These are phyloP conservation scores for Bubo blakistoni DNA, from an alignment of 2,113 vertebrate genomes.

Conservation along the genomic window DNA sequence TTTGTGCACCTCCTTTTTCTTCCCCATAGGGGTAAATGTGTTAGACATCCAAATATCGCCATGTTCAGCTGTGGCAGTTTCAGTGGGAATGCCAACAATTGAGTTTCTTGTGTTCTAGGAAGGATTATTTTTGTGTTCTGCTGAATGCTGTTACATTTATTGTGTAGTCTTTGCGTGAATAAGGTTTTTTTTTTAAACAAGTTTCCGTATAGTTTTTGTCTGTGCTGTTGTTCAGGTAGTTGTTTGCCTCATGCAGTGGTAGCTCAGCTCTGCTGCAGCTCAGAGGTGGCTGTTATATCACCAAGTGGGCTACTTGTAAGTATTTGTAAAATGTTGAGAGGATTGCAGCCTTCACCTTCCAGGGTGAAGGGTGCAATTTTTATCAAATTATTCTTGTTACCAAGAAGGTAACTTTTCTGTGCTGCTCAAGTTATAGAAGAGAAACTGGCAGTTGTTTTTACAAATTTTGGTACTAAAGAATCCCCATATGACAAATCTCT, in stretches of 20 bases:
- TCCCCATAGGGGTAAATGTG: background rate
- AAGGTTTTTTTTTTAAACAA: background rate
- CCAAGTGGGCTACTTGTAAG: background rate
- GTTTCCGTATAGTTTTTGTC: background rate
- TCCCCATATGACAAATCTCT: background rate
- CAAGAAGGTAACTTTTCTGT: background rate
- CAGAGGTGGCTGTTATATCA: background rate
- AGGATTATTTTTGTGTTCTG: background rate
- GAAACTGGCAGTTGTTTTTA: background rate
- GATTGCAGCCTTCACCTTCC: background rate
- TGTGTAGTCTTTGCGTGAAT: background rate
- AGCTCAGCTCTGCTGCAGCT: background rate
- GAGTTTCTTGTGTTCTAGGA: background rate
- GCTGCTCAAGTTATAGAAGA: background rate
- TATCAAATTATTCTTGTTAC: background rate
- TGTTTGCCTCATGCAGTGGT: background rate
- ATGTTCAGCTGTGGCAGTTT: background rate
- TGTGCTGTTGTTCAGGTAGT: background rate
- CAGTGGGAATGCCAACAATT: background rate
- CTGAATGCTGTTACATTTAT: background rate
- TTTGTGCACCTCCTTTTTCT: background rate
- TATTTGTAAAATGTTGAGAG: background rate
- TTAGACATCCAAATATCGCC: background rate
- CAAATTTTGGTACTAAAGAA: background rate
- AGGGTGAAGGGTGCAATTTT: background rate